These are phyloP conservation scores for Carpatolechia fugitivella DNA, from an alignment of 2,888 invertebrate species.

Conservation along the genomic window DNA sequence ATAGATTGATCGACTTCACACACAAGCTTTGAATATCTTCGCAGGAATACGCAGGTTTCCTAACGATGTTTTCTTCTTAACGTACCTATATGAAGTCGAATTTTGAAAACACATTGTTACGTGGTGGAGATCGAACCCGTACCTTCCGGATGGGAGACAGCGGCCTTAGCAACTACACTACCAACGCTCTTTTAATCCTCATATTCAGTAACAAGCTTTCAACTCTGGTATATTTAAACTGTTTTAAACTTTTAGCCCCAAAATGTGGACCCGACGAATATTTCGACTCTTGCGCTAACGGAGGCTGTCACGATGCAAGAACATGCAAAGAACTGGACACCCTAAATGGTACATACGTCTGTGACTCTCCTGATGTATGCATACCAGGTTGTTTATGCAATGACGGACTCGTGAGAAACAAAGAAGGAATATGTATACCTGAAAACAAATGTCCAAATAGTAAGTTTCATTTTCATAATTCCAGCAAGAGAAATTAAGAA, in stretches of 20 bases:
- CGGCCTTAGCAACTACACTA: too few relatives aligned
- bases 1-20: too few relatives aligned
- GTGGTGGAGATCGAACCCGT: too few relatives aligned
- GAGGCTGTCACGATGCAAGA: conserved; percentile 9
- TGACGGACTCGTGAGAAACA: conserved; percentile 15
- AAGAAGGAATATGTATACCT: conserved; percentile 14
- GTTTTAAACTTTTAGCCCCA: conserved; percentile 4
- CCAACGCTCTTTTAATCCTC: too few relatives aligned
- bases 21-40: too few relatives aligned
- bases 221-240: too few relatives aligned
- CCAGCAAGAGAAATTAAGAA: background rate
- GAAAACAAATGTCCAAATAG: conserved; percentile 6
- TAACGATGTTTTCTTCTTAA: too few relatives aligned
- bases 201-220: too few relatives aligned
- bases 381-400: conserved; percentile 20
- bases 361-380: background rate
- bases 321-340: conserved; percentile 13
- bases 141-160: too few relatives aligned
- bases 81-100: too few relatives aligned
- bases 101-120: too few relatives aligned
- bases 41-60: too few relatives aligned
- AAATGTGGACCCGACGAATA: conserved; percentile 11
- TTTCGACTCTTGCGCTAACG: conserved; percentile 11
- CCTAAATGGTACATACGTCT: background rate
- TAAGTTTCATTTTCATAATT: conserved; percentile 1